Evolutionary conservation across 2,888 invertebrate species (phyloP).

Genomic region (Lumbricus terrestris): DNA sequence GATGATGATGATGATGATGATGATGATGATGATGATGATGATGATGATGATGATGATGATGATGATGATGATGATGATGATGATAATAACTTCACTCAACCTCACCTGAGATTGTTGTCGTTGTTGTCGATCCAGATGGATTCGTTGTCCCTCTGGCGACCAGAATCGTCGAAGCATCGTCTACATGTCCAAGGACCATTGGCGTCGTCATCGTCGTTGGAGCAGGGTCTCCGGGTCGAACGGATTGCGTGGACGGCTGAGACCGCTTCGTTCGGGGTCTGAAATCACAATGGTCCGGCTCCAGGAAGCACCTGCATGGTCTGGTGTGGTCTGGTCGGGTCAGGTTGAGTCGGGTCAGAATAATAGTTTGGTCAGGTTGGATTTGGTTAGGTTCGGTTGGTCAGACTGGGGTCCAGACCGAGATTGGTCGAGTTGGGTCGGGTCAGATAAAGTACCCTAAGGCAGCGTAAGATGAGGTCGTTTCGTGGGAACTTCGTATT

Average conservation of each 20-base stretch:
- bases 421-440: too few species aligned
- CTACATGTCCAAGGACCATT: neutral
- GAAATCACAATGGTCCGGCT: neutral
- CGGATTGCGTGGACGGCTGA: neutral
- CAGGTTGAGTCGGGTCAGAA: neutral
- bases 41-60: neutral
- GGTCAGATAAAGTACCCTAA: too few species aligned
- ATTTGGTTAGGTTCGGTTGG: too few species aligned
- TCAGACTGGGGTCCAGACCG: too few species aligned
- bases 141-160: neutral
- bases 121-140: neutral
- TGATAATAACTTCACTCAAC: neutral
- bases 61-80: neutral
- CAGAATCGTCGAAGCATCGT: neutral
- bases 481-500: too few species aligned
- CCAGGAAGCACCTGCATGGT: neutral
- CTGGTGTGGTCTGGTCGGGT: neutral
- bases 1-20: neutral
- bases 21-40: neutral
- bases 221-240: neutral
- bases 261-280: neutral
- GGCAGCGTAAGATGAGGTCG: too few species aligned
- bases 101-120: neutral
- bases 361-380: neutral
- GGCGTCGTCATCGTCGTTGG: neutral